Evolutionary conservation across 1,140 invertebrate genomes (phyloP).

Genomic region (Drosophila truncata): DNA sequence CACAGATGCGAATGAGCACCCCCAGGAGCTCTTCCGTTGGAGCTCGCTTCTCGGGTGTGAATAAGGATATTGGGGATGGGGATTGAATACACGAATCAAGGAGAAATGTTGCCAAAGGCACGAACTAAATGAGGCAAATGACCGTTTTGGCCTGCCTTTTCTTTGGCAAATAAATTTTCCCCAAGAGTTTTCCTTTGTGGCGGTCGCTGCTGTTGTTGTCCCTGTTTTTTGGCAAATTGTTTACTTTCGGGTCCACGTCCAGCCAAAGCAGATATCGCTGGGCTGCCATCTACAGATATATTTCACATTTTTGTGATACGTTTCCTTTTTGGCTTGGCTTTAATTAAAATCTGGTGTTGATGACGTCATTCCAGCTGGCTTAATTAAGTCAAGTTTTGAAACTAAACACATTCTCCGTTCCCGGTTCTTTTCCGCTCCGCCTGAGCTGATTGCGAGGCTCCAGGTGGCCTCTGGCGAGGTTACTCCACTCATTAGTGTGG

Average conservation of each 20-base stretch:
- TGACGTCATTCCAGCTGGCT: constrained; percentile 56
- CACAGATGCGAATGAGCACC: constrained; percentile 21
- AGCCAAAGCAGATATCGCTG: constrained; percentile 37
- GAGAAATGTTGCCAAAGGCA: constrained; percentile 5
- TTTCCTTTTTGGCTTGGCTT: constrained; percentile 22
- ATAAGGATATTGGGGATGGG: constrained; percentile 2
- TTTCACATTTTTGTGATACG: constrained; percentile 34
- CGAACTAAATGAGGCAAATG: constrained; percentile 53
- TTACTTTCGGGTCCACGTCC: constrained; percentile 35
- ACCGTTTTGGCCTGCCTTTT: constrained; percentile 28
- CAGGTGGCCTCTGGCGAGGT: constrained; percentile 9
- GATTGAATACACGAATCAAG: constrained; percentile 11
- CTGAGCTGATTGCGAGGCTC: constrained; percentile 13
- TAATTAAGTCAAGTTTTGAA: constrained; percentile 43
- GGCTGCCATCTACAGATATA: constrained; percentile 50
- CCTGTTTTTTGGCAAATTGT: constrained; percentile 24
- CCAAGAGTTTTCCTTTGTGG: constrained; percentile 2
- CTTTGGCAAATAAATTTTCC: constrained; percentile 30
- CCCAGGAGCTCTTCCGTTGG: constrained; percentile 24
- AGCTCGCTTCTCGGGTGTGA: constrained; percentile 14
- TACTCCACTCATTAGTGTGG: constrained; percentile 42
- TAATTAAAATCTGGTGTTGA: constrained; percentile 69
- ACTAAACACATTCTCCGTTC: constrained; percentile 18
- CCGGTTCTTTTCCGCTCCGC: not conserved
- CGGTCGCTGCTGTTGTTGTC: constrained; percentile 13